Conservation (phyloP, 2,113 vertebrate species). For the Myiozetetes cayanensis region DNA sequence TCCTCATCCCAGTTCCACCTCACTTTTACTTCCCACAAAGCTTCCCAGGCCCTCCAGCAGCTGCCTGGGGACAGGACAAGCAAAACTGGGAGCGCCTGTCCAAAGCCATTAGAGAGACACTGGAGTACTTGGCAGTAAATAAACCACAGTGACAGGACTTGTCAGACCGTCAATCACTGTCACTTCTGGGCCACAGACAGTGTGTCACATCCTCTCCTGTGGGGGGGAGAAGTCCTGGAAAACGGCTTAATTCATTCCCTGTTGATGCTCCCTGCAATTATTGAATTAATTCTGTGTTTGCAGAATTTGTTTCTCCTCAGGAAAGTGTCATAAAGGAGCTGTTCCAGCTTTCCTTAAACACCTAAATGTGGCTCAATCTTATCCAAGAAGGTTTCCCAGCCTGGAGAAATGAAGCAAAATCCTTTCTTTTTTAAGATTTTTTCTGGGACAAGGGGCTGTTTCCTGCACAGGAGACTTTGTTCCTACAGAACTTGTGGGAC, state of each 20-base stretch:
- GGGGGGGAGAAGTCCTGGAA: not conserved
- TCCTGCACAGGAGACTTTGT: not conserved
- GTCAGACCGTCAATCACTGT: conserved; percentile 35
- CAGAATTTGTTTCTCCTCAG: not conserved
- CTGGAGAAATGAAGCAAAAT: not conserved
- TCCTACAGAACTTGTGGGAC: not conserved
- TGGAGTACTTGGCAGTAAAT: not conserved
- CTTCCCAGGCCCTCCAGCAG: not conserved
- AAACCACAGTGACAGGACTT: not conserved
- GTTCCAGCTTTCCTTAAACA: not conserved
- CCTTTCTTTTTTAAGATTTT: not conserved
- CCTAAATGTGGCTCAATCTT: not conserved
- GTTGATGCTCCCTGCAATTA: not conserved
- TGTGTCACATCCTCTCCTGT: not conserved
- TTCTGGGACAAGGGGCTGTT: fast-evolving
- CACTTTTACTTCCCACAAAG: not conserved
- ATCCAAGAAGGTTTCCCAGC: not conserved
- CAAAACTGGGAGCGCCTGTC: conserved; percentile 8
- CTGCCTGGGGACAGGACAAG: not conserved
- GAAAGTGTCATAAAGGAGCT: not conserved
- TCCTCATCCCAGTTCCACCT: not conserved
- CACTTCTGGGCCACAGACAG: not conserved
- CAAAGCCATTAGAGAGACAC: conserved; percentile 7
- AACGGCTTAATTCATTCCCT: not conserved
- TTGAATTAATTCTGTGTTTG: not conserved